Conservation (phyloP, 2,888 invertebrate genomes). For the Plebejus argus region DNA sequence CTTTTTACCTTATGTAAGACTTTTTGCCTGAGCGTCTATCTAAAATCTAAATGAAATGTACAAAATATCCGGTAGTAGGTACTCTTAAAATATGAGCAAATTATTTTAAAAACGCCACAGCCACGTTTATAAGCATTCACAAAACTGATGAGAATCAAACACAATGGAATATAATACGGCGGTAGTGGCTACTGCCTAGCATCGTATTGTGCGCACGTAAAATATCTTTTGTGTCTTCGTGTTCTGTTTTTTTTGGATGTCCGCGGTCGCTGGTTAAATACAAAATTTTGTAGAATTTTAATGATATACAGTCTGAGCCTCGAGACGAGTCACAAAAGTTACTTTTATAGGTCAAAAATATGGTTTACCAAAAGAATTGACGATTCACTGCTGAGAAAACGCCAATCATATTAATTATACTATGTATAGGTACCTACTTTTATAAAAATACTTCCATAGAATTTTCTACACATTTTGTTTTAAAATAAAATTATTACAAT, state of each 20-base stretch:
- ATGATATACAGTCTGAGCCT: no score
- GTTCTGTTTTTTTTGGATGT: background rate
- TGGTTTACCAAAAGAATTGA: background rate
- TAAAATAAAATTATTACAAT: no score
- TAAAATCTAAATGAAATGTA: no score
- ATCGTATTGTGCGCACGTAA: background rate
- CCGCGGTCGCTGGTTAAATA: background rate
- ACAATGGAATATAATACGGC: background rate
- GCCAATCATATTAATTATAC: no score
- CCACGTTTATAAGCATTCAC: background rate
- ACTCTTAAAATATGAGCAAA: no score
- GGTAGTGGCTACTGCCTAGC: background rate
- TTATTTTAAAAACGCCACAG: background rate
- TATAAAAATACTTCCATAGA: no score
- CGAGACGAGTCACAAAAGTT: background rate
- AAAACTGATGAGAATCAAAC: background rate
- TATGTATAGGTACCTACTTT: no score
- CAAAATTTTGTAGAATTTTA: background rate
- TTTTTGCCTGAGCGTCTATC: no score
- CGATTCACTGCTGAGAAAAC: no score
- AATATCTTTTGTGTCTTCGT: conserved; percentile 1
- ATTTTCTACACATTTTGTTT: no score
- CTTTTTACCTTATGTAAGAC: no score
- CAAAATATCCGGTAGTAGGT: no score
- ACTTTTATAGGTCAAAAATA: background rate